Conservation (phyloP, 2,888 invertebrate species). For the Agrochola lychnidis region DNA sequence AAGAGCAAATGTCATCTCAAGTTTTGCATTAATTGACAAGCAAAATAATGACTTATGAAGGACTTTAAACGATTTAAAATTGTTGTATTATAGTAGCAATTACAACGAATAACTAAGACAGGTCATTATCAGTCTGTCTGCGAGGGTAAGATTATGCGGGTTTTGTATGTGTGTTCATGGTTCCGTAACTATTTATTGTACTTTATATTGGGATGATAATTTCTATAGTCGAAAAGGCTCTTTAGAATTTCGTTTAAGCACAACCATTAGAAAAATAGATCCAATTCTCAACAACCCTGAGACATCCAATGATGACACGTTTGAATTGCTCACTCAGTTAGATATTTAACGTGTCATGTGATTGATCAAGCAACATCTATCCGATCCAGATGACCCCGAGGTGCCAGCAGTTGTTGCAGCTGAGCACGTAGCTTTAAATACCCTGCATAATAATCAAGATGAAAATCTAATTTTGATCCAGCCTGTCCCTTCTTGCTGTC, state of each 20-base stretch:
- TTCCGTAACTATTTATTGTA: not conserved
- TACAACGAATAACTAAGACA: not conserved
- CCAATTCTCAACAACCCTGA: not conserved
- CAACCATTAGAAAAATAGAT: not conserved
- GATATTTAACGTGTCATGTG: not conserved
- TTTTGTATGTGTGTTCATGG: not conserved
- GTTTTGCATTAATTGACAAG: conserved; percentile 4
- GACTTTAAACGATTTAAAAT: not conserved
- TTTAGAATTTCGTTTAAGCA: not conserved
- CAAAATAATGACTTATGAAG: not conserved
- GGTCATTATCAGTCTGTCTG: not conserved
- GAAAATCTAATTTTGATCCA: too few species aligned
- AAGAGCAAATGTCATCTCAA: not conserved
- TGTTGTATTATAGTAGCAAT: not conserved
- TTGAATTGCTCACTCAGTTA: conserved; percentile 15
- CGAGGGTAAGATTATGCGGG: not conserved
- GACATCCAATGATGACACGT: not conserved
- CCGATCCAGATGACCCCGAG: too few species aligned
- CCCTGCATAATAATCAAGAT: too few species aligned
- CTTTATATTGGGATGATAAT: not conserved
- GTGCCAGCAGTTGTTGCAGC: too few species aligned
- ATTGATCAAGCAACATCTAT: too few species aligned
- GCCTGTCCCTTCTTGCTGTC: too few species aligned
- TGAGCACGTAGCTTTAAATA: too few species aligned
- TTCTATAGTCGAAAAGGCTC: not conserved